These are phyloP conservation scores for Rhopalosiphum nymphaeae DNA, from an alignment of 2,888 invertebrate genomes.

Conservation along the genomic window DNA sequence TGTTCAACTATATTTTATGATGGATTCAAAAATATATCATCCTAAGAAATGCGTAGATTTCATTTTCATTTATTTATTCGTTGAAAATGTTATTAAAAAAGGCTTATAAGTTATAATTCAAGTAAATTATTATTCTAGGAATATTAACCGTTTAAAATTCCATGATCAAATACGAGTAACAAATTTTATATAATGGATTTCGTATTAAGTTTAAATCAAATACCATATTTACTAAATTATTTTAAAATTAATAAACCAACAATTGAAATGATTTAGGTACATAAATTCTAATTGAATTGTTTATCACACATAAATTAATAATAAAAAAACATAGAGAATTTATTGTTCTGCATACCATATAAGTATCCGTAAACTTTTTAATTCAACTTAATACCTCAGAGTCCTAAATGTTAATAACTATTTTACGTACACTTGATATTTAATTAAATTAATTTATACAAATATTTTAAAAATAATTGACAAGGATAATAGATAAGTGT, in stretches of 20 bases:
- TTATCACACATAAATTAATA: not conserved
- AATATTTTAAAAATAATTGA: not conserved
- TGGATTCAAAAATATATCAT: not conserved
- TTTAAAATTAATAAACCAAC: not conserved
- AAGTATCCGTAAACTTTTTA: conserved; percentile 14
- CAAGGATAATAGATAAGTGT: not conserved
- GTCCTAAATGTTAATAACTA: not conserved
- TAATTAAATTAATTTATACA: not conserved
- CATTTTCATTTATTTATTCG: not conserved
- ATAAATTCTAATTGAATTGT: not conserved
- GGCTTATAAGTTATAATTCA: not conserved
- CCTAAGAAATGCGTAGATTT: not conserved
- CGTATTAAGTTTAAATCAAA: not conserved
- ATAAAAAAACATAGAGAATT: not conserved
- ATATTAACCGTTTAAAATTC: not conserved
- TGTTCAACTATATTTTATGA: not conserved
- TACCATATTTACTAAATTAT: not conserved
- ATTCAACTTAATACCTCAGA: not conserved
- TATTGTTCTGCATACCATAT: not conserved
- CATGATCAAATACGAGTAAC: not conserved
- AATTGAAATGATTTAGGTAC: not conserved
- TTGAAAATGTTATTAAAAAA: not conserved
- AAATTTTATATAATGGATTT: not conserved
- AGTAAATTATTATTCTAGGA: not conserved
- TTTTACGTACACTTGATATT: not conserved